These are phyloP conservation scores for Euglossa dilemma DNA, from an alignment of 1,140 invertebrate species.

Conservation along the genomic window DNA sequence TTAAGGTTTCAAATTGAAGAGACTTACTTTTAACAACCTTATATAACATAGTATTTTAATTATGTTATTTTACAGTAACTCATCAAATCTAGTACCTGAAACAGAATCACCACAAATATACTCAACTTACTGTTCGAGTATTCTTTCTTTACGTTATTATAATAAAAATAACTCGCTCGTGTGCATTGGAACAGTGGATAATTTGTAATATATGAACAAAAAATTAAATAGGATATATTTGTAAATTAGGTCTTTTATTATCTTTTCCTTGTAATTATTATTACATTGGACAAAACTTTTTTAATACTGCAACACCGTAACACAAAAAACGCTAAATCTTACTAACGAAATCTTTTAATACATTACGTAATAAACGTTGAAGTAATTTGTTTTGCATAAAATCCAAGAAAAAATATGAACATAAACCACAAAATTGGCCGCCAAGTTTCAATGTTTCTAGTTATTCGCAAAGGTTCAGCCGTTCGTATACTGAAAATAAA, in stretches of 20 bases:
- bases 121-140: slow-evolving; percentile 79
- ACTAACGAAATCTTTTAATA: slow-evolving; percentile 2
- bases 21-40: slow-evolving; percentile 13
- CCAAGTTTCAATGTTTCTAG: slow-evolving; percentile 50
- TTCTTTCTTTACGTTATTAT: slow-evolving; percentile 79
- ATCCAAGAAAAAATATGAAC: slow-evolving; percentile 73
- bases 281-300: slow-evolving; percentile 4
- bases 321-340: slow-evolving; percentile 1
- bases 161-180: slow-evolving; percentile 79
- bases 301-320: slow-evolving; percentile 33
- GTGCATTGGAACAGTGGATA: slow-evolving; percentile 77
- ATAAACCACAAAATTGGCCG: slow-evolving; percentile 65
- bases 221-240: slow-evolving; percentile 43
- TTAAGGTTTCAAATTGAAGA: slow-evolving; percentile 4
- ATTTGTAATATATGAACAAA: slow-evolving; percentile 42
- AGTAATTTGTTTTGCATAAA: slow-evolving; percentile 69
- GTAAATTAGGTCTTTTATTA: slow-evolving; percentile 34
- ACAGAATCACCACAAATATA: slow-evolving; percentile 73
- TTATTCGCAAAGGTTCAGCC: slow-evolving; percentile 38
- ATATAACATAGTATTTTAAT: background rate
- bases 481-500: slow-evolving; percentile 45
- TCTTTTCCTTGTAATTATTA: background rate
- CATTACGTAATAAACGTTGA: slow-evolving; percentile 41
- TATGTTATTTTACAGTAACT: slow-evolving; percentile 70
- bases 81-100: slow-evolving; percentile 65